Percentiles rank a stretch among this genome's conserved stretches.
These are phyloP conservation scores for Drosophila antonietae DNA, from an alignment of 2,888 invertebrate species.

Conservation along the genomic window DNA sequence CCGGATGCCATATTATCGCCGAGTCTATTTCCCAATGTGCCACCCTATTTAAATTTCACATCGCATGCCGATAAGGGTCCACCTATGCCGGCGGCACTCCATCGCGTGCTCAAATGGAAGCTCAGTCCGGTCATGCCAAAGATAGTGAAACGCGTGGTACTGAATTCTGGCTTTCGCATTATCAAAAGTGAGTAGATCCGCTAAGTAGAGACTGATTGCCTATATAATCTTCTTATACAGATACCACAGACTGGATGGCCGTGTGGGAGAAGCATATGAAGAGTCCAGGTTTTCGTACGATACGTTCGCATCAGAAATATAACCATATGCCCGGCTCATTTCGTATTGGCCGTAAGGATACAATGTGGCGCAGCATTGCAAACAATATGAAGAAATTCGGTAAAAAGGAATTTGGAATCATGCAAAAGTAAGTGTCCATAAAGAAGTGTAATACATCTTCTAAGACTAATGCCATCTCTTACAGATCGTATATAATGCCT, in stretches of 20 bases:
- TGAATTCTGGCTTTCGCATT: slow-evolving; percentile 93
- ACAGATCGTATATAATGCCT: slow-evolving; percentile 94
- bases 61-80: slow-evolving; percentile 88
- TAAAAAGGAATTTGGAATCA: slow-evolving; percentile 92
- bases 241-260: slow-evolving; percentile 96
- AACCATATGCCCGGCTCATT: slow-evolving; percentile 99
- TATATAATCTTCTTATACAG: slow-evolving; percentile 83
- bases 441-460: not conserved
- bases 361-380: slow-evolving; percentile 94
- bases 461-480: not conserved
- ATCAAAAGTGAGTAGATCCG: slow-evolving; percentile 89
- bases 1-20: slow-evolving; percentile 84
- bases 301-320: slow-evolving; percentile 96
- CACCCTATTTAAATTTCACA: slow-evolving; percentile 92
- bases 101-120: slow-evolving; percentile 96
- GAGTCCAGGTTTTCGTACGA: slow-evolving; percentile 92
- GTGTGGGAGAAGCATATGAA: slow-evolving; percentile 99
- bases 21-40: slow-evolving; percentile 90
- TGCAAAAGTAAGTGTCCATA: slow-evolving; percentile 87
- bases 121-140: slow-evolving; percentile 97
- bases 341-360: slow-evolving; percentile 98
- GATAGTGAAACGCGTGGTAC: slow-evolving; percentile 94
- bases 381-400: slow-evolving; percentile 86
- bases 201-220: not conserved
- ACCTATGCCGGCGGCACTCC: slow-evolving; percentile 89